phyloP scores from a whole-genome alignment of 2,797 vertebrate genomes.

The Heliangelus exortis region DNA sequence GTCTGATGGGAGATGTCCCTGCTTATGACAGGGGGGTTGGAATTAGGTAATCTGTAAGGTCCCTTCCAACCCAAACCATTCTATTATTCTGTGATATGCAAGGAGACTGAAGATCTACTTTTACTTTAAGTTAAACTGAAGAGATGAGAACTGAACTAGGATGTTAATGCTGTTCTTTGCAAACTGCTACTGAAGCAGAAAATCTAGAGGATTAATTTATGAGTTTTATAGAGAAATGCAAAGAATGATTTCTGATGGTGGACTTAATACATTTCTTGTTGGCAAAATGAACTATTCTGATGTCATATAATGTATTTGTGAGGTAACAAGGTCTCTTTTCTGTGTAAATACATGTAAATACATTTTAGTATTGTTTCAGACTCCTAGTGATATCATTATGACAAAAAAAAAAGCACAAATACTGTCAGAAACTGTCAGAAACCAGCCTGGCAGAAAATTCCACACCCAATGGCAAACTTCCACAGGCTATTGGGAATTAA shows the following conservation, averaged over 20 bases:
- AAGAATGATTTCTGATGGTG: background rate
- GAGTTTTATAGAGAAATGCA: background rate
- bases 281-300: slow-evolving; percentile 37
- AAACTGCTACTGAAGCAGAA: background rate
- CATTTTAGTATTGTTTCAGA: slow-evolving; percentile 68
- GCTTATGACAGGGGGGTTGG: no score
- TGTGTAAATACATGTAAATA: slow-evolving; percentile 45
- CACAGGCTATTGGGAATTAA: slow-evolving; percentile 78
- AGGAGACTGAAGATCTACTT: slow-evolving; percentile 39
- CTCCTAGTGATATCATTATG: slow-evolving; percentile 71
- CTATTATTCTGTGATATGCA: background rate
- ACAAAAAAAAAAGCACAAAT: slow-evolving; percentile 74
- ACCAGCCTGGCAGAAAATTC: slow-evolving; percentile 68
- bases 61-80: no score
- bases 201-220: background rate
- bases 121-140: slow-evolving; percentile 55
- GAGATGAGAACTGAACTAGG: slow-evolving; percentile 31
- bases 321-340: slow-evolving; percentile 61
- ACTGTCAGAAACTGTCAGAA: slow-evolving; percentile 72
- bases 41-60: no score
- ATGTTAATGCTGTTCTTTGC: slow-evolving; percentile 49
- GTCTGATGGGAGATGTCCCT: no score
- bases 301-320: slow-evolving; percentile 40
- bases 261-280: slow-evolving; percentile 58
- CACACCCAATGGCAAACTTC: slow-evolving; percentile 75